Base-by-base conservation (phyloP, 1,140 invertebrate species). In the Oscheius sp. region DNA sequence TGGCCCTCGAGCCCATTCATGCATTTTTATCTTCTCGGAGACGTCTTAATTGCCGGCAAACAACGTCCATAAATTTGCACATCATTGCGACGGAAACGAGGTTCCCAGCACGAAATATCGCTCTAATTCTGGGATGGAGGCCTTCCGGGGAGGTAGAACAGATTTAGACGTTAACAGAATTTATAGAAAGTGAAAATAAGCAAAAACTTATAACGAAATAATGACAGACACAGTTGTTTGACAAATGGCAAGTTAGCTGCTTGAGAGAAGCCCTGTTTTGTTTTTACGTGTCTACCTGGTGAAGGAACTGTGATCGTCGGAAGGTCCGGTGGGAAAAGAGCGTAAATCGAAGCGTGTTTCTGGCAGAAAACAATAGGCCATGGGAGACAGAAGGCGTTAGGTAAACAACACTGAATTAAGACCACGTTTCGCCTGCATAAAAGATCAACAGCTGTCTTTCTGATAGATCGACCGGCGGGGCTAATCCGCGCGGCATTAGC, bases 61-160 rank as follows among this genome's bases (percentile, higher is more conserved):
- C n/a, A 42, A 42, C 38, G 38, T n/a, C 15, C 49, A 55, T 55
- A 55, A 55, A 55, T 55, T 55, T 55, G 28, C 49, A 55, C 49
- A 55, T 55, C 49, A 55, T 55, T 55, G 28, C 49, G 49, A 26
- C 28, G 15, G 49, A 55, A 55, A 4, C 15, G 49, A 55, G 4
- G 7, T 55, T 26, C 23, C 49, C 23, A 7, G n/a, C n/a, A n/a
- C n/a, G n/a, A n/a, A n/a, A n/a, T n/a, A n/a, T n/a, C n/a, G n/a
- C n/a, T n/a, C n/a, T n/a, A n/a, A n/a, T n/a, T n/a, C n/a, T n/a
- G n/a, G n/a, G n/a, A n/a, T n/a, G n/a, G n/a, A 42, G 38, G 7
- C 38, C n/a, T 42, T 42, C 7, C 28, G 7, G 15, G 23, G 49
- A 23, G 49, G 7, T 7, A 23, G 23, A 4, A 55, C 28, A 55